These are phyloP conservation scores for Nemurella pictetii DNA, from an alignment of 2,888 invertebrate genomes.

Conservation along the genomic window DNA sequence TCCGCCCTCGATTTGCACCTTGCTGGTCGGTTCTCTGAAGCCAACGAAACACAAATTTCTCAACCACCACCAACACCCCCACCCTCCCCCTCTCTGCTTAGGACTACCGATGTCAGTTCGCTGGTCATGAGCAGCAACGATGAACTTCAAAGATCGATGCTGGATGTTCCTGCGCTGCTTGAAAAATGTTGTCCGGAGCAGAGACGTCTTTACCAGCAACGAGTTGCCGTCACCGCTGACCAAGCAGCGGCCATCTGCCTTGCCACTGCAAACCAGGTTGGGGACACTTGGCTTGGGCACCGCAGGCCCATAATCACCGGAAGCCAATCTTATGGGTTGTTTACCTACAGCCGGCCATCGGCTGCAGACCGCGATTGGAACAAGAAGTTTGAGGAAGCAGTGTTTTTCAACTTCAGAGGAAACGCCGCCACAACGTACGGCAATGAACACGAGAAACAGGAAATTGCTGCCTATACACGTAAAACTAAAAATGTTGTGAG, in stretches of 20 bases:
- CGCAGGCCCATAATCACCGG: neutral
- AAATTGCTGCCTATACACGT: neutral
- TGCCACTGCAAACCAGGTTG: neutral
- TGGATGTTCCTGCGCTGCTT: neutral
- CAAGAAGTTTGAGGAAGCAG: neutral
- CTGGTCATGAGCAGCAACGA: no score
- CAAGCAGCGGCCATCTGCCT: neutral
- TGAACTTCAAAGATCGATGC: no score
- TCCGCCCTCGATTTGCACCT: no score
- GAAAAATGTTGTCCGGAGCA: neutral
- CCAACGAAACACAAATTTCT: no score
- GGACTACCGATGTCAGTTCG: no score
- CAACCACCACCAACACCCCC: no score
- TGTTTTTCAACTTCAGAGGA: neutral
- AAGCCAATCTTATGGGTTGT: neutral
- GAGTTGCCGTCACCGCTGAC: neutral
- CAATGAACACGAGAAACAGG: neutral
- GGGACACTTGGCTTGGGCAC: neutral
- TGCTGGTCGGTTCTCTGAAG: no score
- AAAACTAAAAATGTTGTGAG: neutral
- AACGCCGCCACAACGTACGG: conserved; percentile 1
- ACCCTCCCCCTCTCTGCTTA: no score
- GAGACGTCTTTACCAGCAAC: neutral
- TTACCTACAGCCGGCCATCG: neutral
- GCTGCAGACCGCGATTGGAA: neutral